These are phyloP conservation scores for Torymus tubicola DNA, from an alignment of 2,888 invertebrate species.

Conservation along the genomic window DNA sequence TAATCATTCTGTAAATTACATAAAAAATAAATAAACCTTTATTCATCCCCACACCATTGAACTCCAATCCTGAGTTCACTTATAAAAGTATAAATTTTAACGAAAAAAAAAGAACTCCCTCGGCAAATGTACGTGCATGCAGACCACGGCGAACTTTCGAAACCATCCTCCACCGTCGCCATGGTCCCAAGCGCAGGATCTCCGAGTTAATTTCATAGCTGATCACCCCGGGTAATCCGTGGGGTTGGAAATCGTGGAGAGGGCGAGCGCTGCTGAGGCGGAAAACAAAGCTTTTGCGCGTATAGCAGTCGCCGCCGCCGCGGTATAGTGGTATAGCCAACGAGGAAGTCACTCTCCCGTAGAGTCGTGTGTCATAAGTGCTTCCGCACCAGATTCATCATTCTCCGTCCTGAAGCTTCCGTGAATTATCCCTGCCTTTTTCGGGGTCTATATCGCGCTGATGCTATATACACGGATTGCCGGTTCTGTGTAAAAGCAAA, in stretches of 20 bases:
- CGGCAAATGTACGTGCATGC: no score
- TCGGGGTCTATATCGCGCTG: background rate
- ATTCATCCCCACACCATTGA: no score
- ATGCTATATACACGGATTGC: background rate
- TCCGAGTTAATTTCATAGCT: slow-evolving; percentile 76
- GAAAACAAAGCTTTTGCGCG: slow-evolving; percentile 73
- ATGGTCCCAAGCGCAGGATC: slow-evolving; percentile 55
- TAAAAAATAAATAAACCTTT: no score
- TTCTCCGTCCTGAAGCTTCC: slow-evolving; percentile 69
- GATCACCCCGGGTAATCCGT: slow-evolving; percentile 76
- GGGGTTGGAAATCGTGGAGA: slow-evolving; percentile 63
- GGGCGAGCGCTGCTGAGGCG: slow-evolving; percentile 72
- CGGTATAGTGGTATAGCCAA: slow-evolving; percentile 58
- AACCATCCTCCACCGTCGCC: slow-evolving; percentile 8
- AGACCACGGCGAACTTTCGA: no score
- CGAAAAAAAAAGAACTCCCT: no score
- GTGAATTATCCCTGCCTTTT: slow-evolving; percentile 47
- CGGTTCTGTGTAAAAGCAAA: no score
- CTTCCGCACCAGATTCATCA: slow-evolving; percentile 76
- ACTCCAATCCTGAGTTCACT: no score
- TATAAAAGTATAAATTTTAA: no score
- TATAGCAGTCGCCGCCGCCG: no score
- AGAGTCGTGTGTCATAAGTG: slow-evolving; percentile 75
- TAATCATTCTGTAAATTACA: no score
- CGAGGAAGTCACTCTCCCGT: slow-evolving; percentile 65